Percentiles rank a stretch among this genome's conserved stretches.
Evolutionary conservation across 2,797 vertebrate genomes (phyloP).

Genomic region (Siniperca undulata): DNA sequence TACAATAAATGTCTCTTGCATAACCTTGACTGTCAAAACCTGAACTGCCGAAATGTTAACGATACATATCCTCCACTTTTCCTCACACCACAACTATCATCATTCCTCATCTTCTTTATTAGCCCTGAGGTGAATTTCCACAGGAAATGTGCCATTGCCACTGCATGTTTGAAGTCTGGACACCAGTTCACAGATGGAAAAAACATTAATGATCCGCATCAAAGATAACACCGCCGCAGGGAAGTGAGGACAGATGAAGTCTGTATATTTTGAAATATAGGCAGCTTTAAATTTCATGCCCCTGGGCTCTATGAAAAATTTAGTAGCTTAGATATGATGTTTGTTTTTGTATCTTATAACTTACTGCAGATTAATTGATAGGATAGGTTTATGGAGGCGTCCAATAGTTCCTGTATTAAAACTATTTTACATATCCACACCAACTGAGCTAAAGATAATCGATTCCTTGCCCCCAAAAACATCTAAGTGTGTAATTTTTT

Average conservation of each 20-base stretch:
- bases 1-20: not conserved
- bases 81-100: not conserved
- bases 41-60: slow-evolving; percentile 1
- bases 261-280: slow-evolving; percentile 35
- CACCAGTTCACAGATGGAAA: slow-evolving; percentile 35
- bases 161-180: slow-evolving; percentile 52
- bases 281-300: slow-evolving; percentile 39
- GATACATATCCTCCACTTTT: not conserved
- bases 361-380: not conserved
- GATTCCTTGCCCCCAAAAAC: not conserved
- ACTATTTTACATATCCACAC: not conserved
- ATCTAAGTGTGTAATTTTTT: not conserved
- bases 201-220: slow-evolving; percentile 58
- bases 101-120: slow-evolving; percentile 14
- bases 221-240: slow-evolving; percentile 30
- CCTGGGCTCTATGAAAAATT: slow-evolving; percentile 53
- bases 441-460: not conserved
- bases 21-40: not conserved
- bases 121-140: slow-evolving; percentile 22
- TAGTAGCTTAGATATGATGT: slow-evolving; percentile 37
- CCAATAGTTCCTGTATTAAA: not conserved
- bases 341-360: slow-evolving; percentile 38
- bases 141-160: not conserved
- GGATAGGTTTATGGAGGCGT: not conserved
- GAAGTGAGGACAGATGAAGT: slow-evolving; percentile 21